These are phyloP conservation scores for Myocastor coypus DNA, from an alignment of 2,113 vertebrate genomes.

Conservation along the genomic window DNA sequence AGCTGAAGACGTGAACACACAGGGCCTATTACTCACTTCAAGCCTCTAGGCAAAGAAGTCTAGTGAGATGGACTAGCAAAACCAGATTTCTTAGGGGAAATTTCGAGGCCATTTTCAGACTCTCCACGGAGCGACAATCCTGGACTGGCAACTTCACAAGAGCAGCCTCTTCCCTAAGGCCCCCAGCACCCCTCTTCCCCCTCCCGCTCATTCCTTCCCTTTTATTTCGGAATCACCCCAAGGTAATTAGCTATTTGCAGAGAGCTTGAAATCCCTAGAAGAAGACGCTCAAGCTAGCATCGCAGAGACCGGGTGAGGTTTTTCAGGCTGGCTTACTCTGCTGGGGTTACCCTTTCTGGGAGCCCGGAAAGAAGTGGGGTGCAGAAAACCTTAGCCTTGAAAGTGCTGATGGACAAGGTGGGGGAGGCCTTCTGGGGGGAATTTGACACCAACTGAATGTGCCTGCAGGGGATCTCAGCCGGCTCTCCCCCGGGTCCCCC, in stretches of 20 bases:
- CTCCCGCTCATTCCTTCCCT: not conserved
- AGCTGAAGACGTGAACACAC: slow-evolving; percentile 83
- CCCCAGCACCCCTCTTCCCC: not conserved
- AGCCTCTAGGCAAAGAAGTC: slow-evolving; percentile 88
- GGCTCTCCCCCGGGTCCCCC: not conserved
- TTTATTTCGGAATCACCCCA: slow-evolving; percentile 43
- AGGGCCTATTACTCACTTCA: slow-evolving; percentile 84
- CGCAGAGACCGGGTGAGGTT: not conserved
- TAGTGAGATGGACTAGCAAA: slow-evolving; percentile 88
- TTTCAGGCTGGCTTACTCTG: not conserved
- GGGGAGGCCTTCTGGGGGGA: not conserved
- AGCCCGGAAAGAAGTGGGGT: not conserved
- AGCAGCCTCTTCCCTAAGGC: slow-evolving; percentile 45
- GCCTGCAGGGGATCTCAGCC: not conserved
- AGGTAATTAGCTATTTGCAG: slow-evolving; percentile 79
- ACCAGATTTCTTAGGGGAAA: slow-evolving; percentile 90
- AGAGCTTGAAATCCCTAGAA: slow-evolving; percentile 54
- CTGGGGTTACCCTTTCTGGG: slow-evolving; percentile 1
- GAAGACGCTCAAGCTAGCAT: not conserved
- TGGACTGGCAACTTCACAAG: slow-evolving; percentile 77
- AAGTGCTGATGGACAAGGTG: too few species aligned
- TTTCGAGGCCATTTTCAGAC: slow-evolving; percentile 83
- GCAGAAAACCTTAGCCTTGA: not conserved
- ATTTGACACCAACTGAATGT: not conserved
- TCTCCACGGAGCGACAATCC: slow-evolving; percentile 81